A percentile compares a stretch with the other conserved stretches of the same genome.
Conservation (phyloP, 2,888 invertebrate genomes). For the Melangyna quadrimaculata region DNA sequence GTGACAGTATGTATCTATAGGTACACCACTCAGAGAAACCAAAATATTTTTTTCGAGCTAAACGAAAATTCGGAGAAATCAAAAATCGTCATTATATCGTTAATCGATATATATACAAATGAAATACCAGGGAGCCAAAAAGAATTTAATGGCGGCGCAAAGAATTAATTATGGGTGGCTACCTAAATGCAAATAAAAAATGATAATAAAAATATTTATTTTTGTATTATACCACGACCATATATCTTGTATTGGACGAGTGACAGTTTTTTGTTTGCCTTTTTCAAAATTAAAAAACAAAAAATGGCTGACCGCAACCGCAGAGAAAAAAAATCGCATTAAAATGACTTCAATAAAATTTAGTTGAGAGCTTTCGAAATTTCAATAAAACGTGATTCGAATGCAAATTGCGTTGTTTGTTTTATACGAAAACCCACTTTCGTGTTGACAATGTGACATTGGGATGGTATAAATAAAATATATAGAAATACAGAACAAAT, state of each 20-base stretch:
- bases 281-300: slow-evolving; percentile 41
- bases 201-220: slow-evolving; percentile 38
- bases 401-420: slow-evolving; percentile 6
- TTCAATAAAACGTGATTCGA: slow-evolving; percentile 54
- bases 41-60: slow-evolving; percentile 38
- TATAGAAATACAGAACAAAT: slow-evolving; percentile 8
- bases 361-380: slow-evolving; percentile 64
- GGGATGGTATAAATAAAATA: slow-evolving; percentile 7
- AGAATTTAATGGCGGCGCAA: slow-evolving; percentile 58
- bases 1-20: too few relatives aligned
- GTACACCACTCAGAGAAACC: slow-evolving; percentile 47
- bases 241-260: slow-evolving; percentile 62
- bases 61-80: slow-evolving; percentile 69
- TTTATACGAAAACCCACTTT: slow-evolving; percentile 52
- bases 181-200: slow-evolving; percentile 66
- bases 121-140: slow-evolving; percentile 54
- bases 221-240: slow-evolving; percentile 40
- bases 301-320: slow-evolving; percentile 57
- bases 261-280: slow-evolving; percentile 47
- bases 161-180: slow-evolving; percentile 69
- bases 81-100: slow-evolving; percentile 39
- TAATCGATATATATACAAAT: neutral
- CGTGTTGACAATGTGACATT: slow-evolving; percentile 32
- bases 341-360: slow-evolving; percentile 56
- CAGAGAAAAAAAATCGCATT: slow-evolving; percentile 33